Base-by-base conservation (phyloP, 2,888 invertebrate genomes). In the Nymphalis c-album region DNA sequence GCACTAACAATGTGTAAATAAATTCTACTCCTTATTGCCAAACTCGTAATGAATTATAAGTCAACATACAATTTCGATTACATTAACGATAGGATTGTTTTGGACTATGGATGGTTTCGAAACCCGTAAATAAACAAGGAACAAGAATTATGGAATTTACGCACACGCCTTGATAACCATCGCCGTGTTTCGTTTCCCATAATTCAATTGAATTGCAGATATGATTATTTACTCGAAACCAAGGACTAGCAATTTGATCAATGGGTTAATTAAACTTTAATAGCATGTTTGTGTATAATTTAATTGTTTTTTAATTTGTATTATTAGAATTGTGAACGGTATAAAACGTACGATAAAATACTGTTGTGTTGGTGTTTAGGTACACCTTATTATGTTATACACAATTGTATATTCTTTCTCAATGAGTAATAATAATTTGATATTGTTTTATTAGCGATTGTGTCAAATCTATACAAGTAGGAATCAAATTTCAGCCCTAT, bases 141-240 rank as follows among this genome's bases (percentile, higher is more conserved):
- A 71, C 70, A 67, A 67, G 73, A 70, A 73, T 69, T 63, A 65
- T 67, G 62, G 64, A 71, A 75, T 75, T 74, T 72, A 75, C 71
- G 71, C 67, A 48, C 69, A 45, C 69, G 67, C 61, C 69, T 59
- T 26, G 69, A 66, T 55, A 55, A n/a, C 68, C 57, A 60, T 47
- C 62, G 20, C 46, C 71, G 60, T 70, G 70, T 70, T 68, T 68
- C 64, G 63, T 68, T 69, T 70, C 65, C 47, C 70, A 71, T 71
- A 70, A 70, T 69, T 74, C 69, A 68, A 60, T 67, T 70, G 59
- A 73, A 71, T 62, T 62, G 55, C 60, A 62, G 20, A 64, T 65
- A 71, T 69, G 60, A 67, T 47, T 67, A 61, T 35, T 40, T 13
- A 13, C 13, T 40, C 13, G 40, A 40, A 40, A 57, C 48, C 51